phyloP scores from a whole-genome alignment of 1,140 invertebrate genomes.

The Drosophila littoralis region DNA sequence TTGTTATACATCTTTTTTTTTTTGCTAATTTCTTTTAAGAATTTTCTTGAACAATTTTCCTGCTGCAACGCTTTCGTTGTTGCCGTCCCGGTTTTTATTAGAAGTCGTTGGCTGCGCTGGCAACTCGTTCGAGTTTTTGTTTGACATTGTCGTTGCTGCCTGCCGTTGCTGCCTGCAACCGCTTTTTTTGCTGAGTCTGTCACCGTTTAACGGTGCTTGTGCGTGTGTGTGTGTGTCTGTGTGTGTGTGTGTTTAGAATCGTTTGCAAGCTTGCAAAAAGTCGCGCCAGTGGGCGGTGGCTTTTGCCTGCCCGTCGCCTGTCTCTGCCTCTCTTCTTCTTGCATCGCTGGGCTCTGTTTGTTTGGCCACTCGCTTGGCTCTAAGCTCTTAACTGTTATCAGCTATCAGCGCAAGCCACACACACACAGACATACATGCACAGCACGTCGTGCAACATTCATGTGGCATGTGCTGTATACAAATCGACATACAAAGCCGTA shows the following conservation, averaged over 20 bases:
- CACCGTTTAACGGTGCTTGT: conserved; percentile 72
- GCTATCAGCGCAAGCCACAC: conserved; percentile 46
- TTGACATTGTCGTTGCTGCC: conserved; percentile 39
- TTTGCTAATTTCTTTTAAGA: conserved; percentile 78
- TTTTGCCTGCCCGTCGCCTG: conserved; percentile 23
- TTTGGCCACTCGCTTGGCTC: conserved; percentile 20
- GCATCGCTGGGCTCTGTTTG: not conserved
- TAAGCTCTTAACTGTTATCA: conserved; percentile 38
- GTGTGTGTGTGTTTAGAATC: conserved; percentile 36
- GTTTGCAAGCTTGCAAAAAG: conserved; percentile 44
- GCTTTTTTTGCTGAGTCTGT: conserved; percentile 63
- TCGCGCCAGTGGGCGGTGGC: conserved; percentile 41
- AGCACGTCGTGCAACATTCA: conserved; percentile 41
- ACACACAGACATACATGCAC: conserved; percentile 10
- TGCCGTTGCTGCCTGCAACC: conserved; percentile 38
- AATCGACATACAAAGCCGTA: conserved; percentile 25
- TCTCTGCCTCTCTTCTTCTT: conserved; percentile 1
- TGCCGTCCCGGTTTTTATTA: conserved; percentile 61
- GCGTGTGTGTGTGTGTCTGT: conserved; percentile 26
- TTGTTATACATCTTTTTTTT: conserved; percentile 20
- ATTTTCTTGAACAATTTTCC: conserved; percentile 79
- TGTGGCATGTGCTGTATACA: conserved; percentile 42
- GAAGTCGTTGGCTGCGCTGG: conserved; percentile 49
- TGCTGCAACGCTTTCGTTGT: conserved; percentile 51
- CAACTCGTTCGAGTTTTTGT: conserved; percentile 39